Evolutionary conservation across 2,888 invertebrate species (phyloP).

Genomic region (Platycnemis pennipes): DNA sequence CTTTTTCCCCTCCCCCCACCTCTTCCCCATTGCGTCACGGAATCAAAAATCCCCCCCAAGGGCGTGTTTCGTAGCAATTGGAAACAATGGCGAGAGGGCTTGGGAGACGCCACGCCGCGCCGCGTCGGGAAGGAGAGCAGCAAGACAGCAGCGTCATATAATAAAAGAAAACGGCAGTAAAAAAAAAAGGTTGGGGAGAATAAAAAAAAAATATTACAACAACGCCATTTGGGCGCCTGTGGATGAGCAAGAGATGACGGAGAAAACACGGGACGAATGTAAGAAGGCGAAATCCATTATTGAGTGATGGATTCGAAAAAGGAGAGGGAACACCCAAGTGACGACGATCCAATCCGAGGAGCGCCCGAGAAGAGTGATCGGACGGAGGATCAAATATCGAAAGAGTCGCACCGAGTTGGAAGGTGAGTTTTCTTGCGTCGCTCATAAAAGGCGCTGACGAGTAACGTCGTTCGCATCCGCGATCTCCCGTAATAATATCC

Average conservation of each 20-base stretch:
- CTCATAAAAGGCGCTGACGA: neutral
- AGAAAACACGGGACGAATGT: neutral
- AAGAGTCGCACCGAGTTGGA: neutral
- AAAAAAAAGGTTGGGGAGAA: neutral
- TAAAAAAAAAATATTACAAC: neutral
- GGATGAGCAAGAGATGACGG: neutral
- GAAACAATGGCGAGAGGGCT: neutral
- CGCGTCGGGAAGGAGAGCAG: neutral
- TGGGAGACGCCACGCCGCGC: neutral
- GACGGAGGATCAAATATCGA: neutral
- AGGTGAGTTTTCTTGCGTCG: neutral
- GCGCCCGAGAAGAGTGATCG: neutral
- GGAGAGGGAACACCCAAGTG: neutral
- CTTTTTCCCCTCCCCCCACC: neutral
- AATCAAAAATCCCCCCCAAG: neutral
- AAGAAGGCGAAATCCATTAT: neutral
- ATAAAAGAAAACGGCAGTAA: neutral
- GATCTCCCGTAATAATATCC: no score
- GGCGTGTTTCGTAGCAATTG: neutral
- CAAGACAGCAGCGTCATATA: neutral
- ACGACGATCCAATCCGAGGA: neutral
- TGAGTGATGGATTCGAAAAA: neutral
- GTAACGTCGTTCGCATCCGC: no score
- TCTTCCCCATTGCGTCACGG: neutral
- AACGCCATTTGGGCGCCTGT: neutral